phyloP scores from a whole-genome alignment of 1,140 invertebrate species.

The Magallana ariakensis region DNA sequence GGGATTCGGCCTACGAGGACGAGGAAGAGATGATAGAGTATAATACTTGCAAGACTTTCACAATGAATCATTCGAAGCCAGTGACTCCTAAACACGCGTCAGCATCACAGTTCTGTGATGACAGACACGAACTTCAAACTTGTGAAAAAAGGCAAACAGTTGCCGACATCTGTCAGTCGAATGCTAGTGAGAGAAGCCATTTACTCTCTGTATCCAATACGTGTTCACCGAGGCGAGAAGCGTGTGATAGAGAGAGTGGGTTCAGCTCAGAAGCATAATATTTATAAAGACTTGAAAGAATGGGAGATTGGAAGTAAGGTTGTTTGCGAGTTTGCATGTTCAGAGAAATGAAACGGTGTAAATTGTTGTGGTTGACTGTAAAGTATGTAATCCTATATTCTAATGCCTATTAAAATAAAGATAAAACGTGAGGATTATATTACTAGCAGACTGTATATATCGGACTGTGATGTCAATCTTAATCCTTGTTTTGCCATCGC shows the following conservation, averaged over 20 bases:
- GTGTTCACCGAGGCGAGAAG: constrained; percentile 14
- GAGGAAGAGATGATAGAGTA: constrained; percentile 64
- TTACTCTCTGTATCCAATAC: constrained; percentile 7
- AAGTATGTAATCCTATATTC: no score
- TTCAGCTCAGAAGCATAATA: constrained; percentile 54
- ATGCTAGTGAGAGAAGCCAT: neutral
- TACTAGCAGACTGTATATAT: no score
- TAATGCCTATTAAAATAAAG: no score
- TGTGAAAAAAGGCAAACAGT: constrained; percentile 19
- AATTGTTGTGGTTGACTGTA: no score
- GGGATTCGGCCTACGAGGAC: constrained; percentile 66
- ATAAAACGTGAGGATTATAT: no score
- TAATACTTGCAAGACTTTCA: constrained; percentile 30
- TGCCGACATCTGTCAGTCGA: constrained; percentile 14
- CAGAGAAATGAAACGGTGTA: no score
- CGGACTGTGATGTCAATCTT: no score
- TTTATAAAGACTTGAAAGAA: no score
- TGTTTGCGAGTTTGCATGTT: no score
- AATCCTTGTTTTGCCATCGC: no score
- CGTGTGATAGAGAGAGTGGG: constrained; percentile 58
- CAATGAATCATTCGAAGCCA: neutral
- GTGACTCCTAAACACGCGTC: constrained; percentile 21
- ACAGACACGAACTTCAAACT: neutral
- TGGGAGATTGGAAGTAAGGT: no score
- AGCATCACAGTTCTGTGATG: neutral